Evolutionary conservation across 2,797 vertebrate genomes (phyloP).

Genomic region (Morelia viridis): DNA sequence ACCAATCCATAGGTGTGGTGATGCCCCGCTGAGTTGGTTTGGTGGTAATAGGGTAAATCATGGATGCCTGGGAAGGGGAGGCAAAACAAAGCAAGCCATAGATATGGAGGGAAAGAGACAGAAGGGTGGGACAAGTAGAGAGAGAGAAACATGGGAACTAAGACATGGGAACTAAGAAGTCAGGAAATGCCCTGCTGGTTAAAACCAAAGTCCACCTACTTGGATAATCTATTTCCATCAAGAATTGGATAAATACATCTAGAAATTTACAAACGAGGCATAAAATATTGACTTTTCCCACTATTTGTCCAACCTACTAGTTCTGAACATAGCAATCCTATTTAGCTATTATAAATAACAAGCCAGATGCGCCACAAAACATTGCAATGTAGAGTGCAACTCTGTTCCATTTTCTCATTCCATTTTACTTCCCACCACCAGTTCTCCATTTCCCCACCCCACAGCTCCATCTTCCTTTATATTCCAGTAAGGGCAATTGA

Average conservation of each 20-base stretch:
- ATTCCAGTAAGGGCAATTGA: not conserved
- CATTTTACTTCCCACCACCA: not conserved
- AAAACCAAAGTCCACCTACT: not conserved
- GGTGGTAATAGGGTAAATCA: conserved; percentile 33
- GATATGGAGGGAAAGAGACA: not conserved
- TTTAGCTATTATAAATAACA: not conserved
- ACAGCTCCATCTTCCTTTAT: not conserved
- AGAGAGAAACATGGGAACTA: not conserved
- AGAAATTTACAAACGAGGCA: not conserved
- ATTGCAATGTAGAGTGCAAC: not conserved
- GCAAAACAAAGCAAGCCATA: not conserved
- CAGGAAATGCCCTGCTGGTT: not conserved
- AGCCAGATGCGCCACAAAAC: not conserved
- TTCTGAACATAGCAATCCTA: not conserved
- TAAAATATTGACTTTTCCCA: not conserved
- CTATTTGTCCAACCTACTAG: not conserved
- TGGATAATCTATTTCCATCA: not conserved
- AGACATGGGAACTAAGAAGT: not conserved
- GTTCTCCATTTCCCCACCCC: not conserved
- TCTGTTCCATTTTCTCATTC: not conserved
- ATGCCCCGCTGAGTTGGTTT: conserved; percentile 15
- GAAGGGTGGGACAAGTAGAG: not conserved
- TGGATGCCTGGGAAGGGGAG: conserved; percentile 5
- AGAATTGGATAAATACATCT: not conserved
- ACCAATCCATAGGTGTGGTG: conserved; percentile 26